Evolutionary conservation across 2,888 invertebrate genomes (phyloP), one percentile per base, ranked within the genome.

Genomic region (Blastobasis adustella): DNA sequence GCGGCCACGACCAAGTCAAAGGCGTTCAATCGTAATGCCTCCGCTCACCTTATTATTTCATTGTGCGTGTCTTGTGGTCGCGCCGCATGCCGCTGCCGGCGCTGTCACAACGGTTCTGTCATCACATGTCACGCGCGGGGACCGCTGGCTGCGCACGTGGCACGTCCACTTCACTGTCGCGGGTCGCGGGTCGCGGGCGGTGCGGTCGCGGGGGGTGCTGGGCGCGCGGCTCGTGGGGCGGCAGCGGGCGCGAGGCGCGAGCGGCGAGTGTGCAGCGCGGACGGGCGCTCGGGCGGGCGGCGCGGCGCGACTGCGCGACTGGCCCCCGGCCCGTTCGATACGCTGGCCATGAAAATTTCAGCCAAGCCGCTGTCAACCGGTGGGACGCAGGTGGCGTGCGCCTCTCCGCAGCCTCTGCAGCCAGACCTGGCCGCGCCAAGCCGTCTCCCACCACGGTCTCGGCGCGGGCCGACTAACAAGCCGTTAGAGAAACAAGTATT

Each of bases 331-430:
- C 64, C 82, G 84, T 81, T 84, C 87, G 79, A 88, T 88, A 88
- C 79, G 64, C 70, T 83, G 87, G 81, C 87, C 88, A 87, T 88
- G 87, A 88, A 88, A 87, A 71, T 82, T 87, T 87, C 82, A 87
- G 75, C 66, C 62, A 63, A 87, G 76, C 67, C 62, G 63, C 84
- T 87, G 87, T 86, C 87, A 87, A 83, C 81, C 79, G 77, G 82
- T 83, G 84, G 80, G 76, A 79, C 79, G 81, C 79, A 82, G 77
- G 76, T 77, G 67, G 44, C 67, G 68, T 73, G 66, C 68, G 64
- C 58, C 61, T 56, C 59, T 63, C 62, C 58, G 58, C 54, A 50
- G 23, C 23, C 23, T 23, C 23, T 23, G 23, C 23, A 23, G 23
- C 23, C 23, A 3, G 23, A 23, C 23, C 23, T 23, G 23, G 23